Evolutionary conservation across 2,888 invertebrate genomes (phyloP).

Genomic region (Gymnocheta viridis): DNA sequence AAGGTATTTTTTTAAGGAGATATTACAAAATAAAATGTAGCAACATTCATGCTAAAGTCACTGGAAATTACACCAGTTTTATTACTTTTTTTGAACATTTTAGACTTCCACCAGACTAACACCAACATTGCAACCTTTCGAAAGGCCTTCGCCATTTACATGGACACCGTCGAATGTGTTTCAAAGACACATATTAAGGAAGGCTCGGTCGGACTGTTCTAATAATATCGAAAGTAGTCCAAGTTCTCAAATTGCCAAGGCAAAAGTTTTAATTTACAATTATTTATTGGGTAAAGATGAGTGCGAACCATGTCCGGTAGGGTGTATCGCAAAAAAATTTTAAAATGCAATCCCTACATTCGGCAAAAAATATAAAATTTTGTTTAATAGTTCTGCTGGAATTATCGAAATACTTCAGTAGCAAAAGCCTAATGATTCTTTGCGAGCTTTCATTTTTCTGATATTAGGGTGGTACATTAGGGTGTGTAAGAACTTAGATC

Average conservation of each 20-base stretch:
- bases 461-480: too few species aligned
- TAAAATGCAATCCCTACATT: too few species aligned
- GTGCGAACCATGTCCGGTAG: constrained; percentile 12
- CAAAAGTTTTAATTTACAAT: constrained; percentile 35
- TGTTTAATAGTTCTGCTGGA: too few species aligned
- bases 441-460: too few species aligned
- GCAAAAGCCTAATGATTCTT: too few species aligned
- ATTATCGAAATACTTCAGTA: too few species aligned
- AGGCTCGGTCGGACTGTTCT: constrained; percentile 55
- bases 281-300: constrained; percentile 35
- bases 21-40: constrained; percentile 4
- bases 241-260: constrained; percentile 4
- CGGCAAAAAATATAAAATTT: too few species aligned
- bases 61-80: constrained; percentile 30
- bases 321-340: too few species aligned
- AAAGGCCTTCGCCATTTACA: constrained; percentile 40
- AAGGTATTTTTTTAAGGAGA: constrained; percentile 11
- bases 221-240: neutral
- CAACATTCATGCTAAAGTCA: neutral
- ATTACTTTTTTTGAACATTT: neutral
- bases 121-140: neutral
- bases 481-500: too few species aligned
- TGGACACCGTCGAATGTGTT: constrained; percentile 34
- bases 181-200: constrained; percentile 25
- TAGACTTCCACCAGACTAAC: constrained; percentile 43